Conservation (phyloP, 2,888 invertebrate genomes). For the Andrena marginata region DNA sequence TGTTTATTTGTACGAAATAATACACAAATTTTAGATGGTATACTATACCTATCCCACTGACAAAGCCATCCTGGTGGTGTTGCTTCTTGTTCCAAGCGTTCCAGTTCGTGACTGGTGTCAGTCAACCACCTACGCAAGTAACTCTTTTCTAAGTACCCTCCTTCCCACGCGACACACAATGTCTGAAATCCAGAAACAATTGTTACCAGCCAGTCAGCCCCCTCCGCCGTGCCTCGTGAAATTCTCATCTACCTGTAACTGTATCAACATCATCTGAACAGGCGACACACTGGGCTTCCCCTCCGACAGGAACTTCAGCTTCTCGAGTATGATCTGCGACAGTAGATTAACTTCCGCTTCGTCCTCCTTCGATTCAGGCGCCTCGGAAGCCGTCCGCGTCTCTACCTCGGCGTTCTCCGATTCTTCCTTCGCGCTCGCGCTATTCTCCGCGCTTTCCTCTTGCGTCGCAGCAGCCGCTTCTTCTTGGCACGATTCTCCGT, state of each 20-base stretch:
- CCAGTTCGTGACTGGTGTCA: conserved; percentile 87
- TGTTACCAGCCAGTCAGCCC: not conserved
- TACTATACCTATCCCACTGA: conserved; percentile 91
- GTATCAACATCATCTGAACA: conserved; percentile 88
- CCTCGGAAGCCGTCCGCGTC: not conserved
- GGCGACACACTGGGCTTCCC: conserved; percentile 86
- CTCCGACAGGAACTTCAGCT: conserved; percentile 87
- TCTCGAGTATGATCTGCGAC: conserved; percentile 86
- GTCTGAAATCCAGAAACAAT: conserved; percentile 85
- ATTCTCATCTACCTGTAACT: conserved; percentile 86
- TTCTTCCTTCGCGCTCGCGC: conserved; percentile 25
- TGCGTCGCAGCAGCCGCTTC: conserved; percentile 6
- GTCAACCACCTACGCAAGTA: conserved; percentile 88
- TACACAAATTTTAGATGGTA: conserved; percentile 75
- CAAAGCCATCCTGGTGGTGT: conserved; percentile 90
- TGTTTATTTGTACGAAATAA: conserved; percentile 58
- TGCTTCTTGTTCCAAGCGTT: conserved; percentile 88
- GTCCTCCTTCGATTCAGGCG: conserved; percentile 50
- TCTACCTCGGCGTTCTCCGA: conserved; percentile 29
- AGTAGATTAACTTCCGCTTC: conserved; percentile 82
- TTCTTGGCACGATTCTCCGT: conserved; percentile 9
- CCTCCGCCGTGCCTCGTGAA: no score
- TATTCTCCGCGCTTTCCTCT: conserved; percentile 32
- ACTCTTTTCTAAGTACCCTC: conserved; percentile 86
- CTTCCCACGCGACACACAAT: conserved; percentile 88